Conservation (phyloP, 1,140 invertebrate genomes). For the Drosophila albomicans region DNA sequence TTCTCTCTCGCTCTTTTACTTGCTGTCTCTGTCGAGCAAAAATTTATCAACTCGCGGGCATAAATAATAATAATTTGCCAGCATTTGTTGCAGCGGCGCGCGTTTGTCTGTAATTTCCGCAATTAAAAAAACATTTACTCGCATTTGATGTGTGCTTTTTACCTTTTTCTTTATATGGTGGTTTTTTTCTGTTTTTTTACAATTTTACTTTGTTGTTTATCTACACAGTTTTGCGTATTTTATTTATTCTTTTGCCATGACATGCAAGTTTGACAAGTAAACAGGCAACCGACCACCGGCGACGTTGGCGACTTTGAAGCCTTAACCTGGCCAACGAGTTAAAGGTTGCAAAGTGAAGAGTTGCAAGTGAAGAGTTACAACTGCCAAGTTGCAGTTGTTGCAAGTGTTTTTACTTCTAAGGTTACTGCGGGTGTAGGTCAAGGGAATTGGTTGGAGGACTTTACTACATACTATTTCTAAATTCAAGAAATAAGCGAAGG, state of each 20-base stretch:
- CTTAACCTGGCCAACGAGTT: constrained; percentile 5
- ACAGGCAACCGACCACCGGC: constrained; percentile 33
- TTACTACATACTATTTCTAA: too few species aligned
- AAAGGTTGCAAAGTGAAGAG: constrained; percentile 24
- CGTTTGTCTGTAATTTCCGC: constrained; percentile 83
- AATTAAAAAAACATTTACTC: constrained; percentile 84
- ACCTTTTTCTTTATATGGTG: constrained; percentile 6
- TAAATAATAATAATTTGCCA: constrained; percentile 83
- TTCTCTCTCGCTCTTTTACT: not conserved
- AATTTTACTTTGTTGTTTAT: constrained; percentile 60
- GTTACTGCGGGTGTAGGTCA: not conserved
- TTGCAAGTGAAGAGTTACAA: constrained; percentile 18
- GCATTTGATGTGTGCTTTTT: constrained; percentile 66
- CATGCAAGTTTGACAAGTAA: constrained; percentile 49
- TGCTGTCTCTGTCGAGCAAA: constrained; percentile 25
- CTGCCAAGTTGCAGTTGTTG: not conserved
- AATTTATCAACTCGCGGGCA: constrained; percentile 81
- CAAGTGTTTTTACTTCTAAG: not conserved
- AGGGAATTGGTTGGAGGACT: not conserved
- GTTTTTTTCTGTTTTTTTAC: constrained; percentile 28
- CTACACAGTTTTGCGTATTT: constrained; percentile 21
- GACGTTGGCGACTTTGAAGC: not conserved
- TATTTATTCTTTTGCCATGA: constrained; percentile 54
- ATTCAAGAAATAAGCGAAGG: too few species aligned
- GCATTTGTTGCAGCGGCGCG: constrained; percentile 69